A percentile compares a stretch with the other conserved stretches of the same genome.
Evolutionary conservation across 2,797 vertebrate genomes (phyloP).

Genomic region (Distichodus sexfasciatus): DNA sequence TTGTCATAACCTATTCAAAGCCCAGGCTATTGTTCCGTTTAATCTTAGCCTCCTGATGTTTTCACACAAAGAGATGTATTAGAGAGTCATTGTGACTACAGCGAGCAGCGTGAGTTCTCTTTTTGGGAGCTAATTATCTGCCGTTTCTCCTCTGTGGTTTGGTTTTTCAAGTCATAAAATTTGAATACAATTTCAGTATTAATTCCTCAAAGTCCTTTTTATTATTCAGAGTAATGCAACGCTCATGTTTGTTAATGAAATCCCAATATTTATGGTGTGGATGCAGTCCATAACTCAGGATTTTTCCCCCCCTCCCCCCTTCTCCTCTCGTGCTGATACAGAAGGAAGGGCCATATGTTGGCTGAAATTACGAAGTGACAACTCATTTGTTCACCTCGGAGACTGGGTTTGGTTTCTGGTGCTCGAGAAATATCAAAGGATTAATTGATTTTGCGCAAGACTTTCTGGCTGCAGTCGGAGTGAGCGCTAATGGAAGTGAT

Average conservation of each 20-base stretch:
- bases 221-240: slow-evolving; percentile 43
- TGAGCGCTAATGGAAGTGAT: slow-evolving; percentile 36
- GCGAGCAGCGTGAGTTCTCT: slow-evolving; percentile 25
- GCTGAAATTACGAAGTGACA: slow-evolving; percentile 52
- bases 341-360: slow-evolving; percentile 37
- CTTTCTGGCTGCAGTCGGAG: slow-evolving; percentile 54
- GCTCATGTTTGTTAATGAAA: slow-evolving; percentile 48
- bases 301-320: slow-evolving; percentile 6
- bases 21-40: neutral
- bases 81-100: slow-evolving; percentile 4
- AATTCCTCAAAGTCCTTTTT: slow-evolving; percentile 44
- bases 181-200: slow-evolving; percentile 46
- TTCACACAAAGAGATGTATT: neutral
- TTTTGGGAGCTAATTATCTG: slow-evolving; percentile 31
- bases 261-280: slow-evolving; percentile 46
- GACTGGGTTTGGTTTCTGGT: slow-evolving; percentile 33
- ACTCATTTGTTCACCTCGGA: slow-evolving; percentile 50
- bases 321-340: slow-evolving; percentile 36
- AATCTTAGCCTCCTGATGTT: slow-evolving; percentile 7
- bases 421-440: slow-evolving; percentile 46
- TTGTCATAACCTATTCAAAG: neutral
- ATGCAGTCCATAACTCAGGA: slow-evolving; percentile 31
- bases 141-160: slow-evolving; percentile 29
- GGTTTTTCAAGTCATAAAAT: slow-evolving; percentile 36
- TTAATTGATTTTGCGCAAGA: slow-evolving; percentile 62